phyloP scores from a whole-genome alignment of 2,113 vertebrate genomes.

The Tupaia chinensis region DNA sequence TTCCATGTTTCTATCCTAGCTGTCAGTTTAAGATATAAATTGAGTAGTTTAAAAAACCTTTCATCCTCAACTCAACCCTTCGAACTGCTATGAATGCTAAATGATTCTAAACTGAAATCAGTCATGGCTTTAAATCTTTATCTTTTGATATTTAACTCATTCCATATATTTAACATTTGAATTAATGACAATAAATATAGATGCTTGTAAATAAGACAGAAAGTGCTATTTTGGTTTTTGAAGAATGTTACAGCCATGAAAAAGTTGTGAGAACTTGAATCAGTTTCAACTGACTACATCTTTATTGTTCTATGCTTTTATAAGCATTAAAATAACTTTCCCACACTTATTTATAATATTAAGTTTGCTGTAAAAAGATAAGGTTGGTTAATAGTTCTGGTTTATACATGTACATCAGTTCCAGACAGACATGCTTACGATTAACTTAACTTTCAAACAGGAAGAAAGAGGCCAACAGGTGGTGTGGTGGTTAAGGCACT shows the following conservation, averaged over 20 bases:
- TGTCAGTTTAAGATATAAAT: conserved; percentile 62
- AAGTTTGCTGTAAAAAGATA: neutral
- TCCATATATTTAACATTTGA: neutral
- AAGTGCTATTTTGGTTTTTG: neutral
- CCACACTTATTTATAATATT: neutral
- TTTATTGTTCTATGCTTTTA: neutral
- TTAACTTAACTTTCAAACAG: neutral
- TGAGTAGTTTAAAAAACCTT: neutral
- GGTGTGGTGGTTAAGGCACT: no score
- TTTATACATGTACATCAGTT: neutral
- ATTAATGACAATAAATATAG: conserved; percentile 35
- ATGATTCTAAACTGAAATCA: neutral
- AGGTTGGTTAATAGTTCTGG: neutral
- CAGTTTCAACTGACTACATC: neutral
- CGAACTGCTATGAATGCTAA: neutral
- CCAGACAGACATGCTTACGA: neutral
- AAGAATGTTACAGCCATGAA: conserved; percentile 30
- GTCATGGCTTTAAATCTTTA: conserved; percentile 1
- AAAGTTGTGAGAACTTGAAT: conserved; percentile 1
- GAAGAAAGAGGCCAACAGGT: neutral
- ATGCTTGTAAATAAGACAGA: conserved; percentile 6
- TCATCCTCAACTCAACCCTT: rapidly evolving
- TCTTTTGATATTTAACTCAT: conserved; percentile 56
- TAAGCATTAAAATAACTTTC: conserved; percentile 5
- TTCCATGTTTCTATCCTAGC: conserved; percentile 18